Conservation (phyloP, 2,113 vertebrate genomes). For the Ia io region DNA sequence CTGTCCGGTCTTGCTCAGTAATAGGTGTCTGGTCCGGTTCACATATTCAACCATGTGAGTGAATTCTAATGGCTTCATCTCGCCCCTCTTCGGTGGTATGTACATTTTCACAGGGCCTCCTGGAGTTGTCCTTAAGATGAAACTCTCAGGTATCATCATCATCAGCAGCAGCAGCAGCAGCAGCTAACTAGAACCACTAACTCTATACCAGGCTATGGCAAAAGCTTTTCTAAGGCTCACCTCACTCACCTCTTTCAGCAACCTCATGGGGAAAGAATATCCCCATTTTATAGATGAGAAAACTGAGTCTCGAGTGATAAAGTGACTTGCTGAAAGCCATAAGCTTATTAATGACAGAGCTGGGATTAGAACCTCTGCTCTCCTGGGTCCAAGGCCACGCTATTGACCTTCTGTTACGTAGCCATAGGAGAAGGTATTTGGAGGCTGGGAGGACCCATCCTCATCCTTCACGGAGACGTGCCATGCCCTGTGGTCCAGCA, state of each 20-base stretch:
- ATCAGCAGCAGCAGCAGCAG: too few relatives aligned
- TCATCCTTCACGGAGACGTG: accelerated
- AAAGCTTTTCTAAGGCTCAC: background rate
- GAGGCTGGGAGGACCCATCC: background rate
- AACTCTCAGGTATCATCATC: background rate
- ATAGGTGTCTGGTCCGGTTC: background rate
- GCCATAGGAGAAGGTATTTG: background rate
- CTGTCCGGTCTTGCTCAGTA: background rate
- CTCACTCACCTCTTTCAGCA: background rate
- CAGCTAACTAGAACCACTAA: background rate
- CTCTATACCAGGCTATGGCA: accelerated
- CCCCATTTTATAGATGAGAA: background rate
- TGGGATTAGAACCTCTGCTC: background rate
- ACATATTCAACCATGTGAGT: background rate
- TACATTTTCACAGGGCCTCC: background rate
- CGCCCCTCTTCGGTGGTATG: background rate
- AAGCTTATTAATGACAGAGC: background rate
- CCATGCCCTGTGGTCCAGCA: background rate
- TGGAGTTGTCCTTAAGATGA: background rate
- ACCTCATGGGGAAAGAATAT: background rate
- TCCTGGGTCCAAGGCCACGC: background rate
- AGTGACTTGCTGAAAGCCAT: background rate
- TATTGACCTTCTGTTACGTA: too few relatives aligned
- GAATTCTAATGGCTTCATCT: background rate
- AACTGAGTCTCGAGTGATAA: background rate